Evolutionary conservation across 2,113 vertebrate genomes (phyloP), one percentile per base, ranked within the genome.

Genomic region (Perca fluviatilis): DNA sequence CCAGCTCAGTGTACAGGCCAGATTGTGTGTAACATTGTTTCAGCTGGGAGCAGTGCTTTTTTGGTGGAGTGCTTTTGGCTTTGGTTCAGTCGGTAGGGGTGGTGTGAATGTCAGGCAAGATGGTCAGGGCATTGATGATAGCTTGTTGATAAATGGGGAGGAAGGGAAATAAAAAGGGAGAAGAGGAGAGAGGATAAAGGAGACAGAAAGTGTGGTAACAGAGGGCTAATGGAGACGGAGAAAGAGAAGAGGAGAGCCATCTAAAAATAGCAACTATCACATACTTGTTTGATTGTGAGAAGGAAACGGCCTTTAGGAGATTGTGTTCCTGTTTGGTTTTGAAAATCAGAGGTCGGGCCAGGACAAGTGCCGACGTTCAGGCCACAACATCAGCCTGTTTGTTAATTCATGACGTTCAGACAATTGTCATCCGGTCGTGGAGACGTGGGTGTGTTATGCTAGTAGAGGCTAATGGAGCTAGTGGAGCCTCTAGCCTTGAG

Each of bases 241-340:
- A 86, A 30, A 74, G 68, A 68, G 75, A 65, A 67, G 67, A 51
- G 58, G 3, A 84, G 76, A 53, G 76, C 0, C 0, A 12, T 86
- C 91, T 94, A 93, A 87, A 91, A 93, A 94, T 95, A 94, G 91
- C 57, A 73, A 54, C 80, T 61, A 77, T 89, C 84, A 74, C 90
- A 94, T 95, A 91, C 76, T 93, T 91, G 80, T 90, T 89, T 91
- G 90, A 94, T 94, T 92, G 84, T 92, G 87, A 88, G 84, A 85
- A 88, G 83, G 85, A 85, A 91, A 86, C 54, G 73, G 43, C 74
- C 79, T 92, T 80, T 84, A 25, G n/a, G 63, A 90, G 77, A 77
- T 56, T 50, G 63, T 77, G 84, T 88, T 91, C 89, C 79, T 90
- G 79, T 91, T 92, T 85, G 65, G 74, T 89, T 13, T 30, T 49